Percentiles rank a stretch among this genome's conserved stretches.
Conservation (phyloP, 2,888 invertebrate species). For the Chromoteleia sp. region DNA sequence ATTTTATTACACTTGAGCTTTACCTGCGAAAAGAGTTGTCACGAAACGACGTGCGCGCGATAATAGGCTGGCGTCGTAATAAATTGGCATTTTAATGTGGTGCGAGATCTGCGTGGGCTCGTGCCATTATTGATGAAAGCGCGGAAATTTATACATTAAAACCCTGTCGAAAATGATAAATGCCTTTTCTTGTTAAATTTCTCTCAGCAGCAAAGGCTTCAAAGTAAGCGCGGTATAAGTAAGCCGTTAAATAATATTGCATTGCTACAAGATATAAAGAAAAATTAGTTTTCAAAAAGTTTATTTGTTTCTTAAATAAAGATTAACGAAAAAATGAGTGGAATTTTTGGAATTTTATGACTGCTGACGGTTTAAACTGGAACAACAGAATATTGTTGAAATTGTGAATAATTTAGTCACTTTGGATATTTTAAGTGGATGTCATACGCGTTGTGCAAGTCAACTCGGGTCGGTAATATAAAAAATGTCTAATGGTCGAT, state of each 20-base stretch:
- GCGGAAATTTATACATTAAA: constrained; percentile 53
- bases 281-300: too few species aligned
- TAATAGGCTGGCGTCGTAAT: constrained; percentile 67
- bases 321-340: too few species aligned
- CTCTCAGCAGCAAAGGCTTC: not conserved
- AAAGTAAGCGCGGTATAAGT: constrained; percentile 18
- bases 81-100: constrained; percentile 71
- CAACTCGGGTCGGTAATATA: too few species aligned
- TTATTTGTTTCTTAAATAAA: too few species aligned
- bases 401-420: too few species aligned
- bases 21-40: constrained; percentile 72
- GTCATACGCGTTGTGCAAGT: too few species aligned
- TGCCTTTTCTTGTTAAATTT: constrained; percentile 26
- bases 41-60: constrained; percentile 55
- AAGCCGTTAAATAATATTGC: constrained; percentile 23
- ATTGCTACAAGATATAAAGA: too few species aligned
- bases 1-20: constrained; percentile 79
- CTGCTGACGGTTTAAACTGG: too few species aligned
- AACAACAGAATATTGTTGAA: too few species aligned
- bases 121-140: constrained; percentile 46
- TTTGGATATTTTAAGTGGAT: too few species aligned
- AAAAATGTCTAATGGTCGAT: too few species aligned
- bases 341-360: too few species aligned
- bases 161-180: constrained; percentile 50
- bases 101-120: constrained; percentile 15